Evolutionary conservation across 2,888 invertebrate species (phyloP), one percentile per base, ranked within the genome.

Genomic region (Ennomos quercinarius): DNA sequence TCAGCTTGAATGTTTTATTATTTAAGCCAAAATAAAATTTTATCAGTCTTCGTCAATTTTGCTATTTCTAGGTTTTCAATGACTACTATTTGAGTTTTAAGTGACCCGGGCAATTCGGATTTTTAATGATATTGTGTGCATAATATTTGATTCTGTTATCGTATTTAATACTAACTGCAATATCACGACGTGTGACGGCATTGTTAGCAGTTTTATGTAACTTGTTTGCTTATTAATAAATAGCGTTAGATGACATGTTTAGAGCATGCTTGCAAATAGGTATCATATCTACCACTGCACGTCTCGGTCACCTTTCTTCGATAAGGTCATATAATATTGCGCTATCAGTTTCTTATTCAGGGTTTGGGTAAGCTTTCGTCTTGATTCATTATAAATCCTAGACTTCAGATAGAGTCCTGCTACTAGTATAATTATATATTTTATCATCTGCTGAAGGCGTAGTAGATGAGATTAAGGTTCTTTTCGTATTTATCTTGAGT

Each of bases 151-250:
- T 34, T 34, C 12, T 53, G 35, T 47, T 47, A 47, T 56, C 27
- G 37, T 47, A 47, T 56, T 13, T 34, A 57, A 57, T 50, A 41
- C 57, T 57, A 57, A 57, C 49, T 43, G 43, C 39, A 17, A 57
- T 1, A 48, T 58, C 64, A 60, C 57, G 63, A 45, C 13, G 9
- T 38, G 11, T 57, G 60, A 63, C 60, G 53, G 13, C 52, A 63
- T 52, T 49, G 52, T 52, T 48, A 53, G 59, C 43, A 40, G 34
- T 41, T 40, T 44, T 54, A 59, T 48, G 41, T 52, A 52, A 49
- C 42, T 17, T 49, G 38, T 46, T 56, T 55, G 48, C 17, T 38
- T 41, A 50, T 10, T 40, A 41, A 47, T 54, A 47, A 54, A 37
- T 49, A 44, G 49, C 37, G 12, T 17, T 55, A 36, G 52, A 52